phyloP scores from a whole-genome alignment of 2,113 vertebrate species.

The Cochlearius cochlearius region DNA sequence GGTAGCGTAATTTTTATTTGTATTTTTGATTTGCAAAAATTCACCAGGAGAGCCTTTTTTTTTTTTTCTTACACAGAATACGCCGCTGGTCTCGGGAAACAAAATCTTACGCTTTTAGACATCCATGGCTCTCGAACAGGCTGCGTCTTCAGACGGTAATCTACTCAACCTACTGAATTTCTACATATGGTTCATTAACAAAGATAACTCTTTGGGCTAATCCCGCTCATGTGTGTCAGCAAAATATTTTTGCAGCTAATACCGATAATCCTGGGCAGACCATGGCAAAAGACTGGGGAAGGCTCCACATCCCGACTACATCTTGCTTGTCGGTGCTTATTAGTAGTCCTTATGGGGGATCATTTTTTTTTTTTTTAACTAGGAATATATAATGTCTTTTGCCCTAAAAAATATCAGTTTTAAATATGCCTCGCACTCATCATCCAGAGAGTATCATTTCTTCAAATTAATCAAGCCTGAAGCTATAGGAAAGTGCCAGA shows the following conservation, averaged over 20 bases:
- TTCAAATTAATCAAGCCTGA: slow-evolving; percentile 21
- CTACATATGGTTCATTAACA: background rate
- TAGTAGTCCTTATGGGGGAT: background rate
- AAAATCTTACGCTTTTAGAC: background rate
- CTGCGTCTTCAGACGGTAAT: background rate
- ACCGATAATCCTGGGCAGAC: background rate
- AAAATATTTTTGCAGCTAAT: slow-evolving; percentile 23
- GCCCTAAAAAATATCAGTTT: background rate
- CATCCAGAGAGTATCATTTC: background rate
- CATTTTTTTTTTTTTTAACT: background rate
- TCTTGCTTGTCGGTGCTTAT: background rate
- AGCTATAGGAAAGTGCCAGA: slow-evolving; percentile 8
- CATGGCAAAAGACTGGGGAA: background rate
- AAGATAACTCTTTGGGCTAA: background rate
- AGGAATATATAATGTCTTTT: background rate
- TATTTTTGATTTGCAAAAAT: background rate
- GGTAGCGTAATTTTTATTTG: background rate
- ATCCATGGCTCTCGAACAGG: background rate
- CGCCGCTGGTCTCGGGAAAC: background rate
- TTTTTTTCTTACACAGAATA: background rate
- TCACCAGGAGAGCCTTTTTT: background rate
- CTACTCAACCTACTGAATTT: background rate
- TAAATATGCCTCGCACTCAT: background rate
- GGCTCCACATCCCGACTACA: background rate
- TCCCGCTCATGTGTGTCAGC: background rate